Percentiles rank a stretch among this genome's conserved stretches.
phyloP scores from a whole-genome alignment of 2,888 invertebrate species.

The Strigamia maritima region DNA sequence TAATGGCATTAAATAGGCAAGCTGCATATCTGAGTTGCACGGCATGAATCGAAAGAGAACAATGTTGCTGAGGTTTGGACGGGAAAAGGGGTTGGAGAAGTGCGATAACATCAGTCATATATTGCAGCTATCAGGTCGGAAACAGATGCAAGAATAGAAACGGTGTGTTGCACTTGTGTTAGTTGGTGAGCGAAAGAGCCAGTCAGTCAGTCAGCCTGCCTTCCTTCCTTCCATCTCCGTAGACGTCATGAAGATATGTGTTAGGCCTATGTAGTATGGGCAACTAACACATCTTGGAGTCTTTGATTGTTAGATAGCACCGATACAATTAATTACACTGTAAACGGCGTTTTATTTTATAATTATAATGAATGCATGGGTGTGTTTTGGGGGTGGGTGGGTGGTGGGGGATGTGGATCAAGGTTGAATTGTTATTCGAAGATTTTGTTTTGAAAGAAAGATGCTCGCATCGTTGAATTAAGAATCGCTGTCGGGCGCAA shows the following conservation, averaged over 20 bases:
- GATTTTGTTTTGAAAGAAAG: not conserved
- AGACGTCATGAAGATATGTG: no score
- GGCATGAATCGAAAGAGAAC: slow-evolving; percentile 11
- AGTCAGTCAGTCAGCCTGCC: not conserved
- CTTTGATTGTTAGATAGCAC: no score
- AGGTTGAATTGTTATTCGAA: no score
- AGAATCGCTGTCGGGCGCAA: slow-evolving; percentile 31
- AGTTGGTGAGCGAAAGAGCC: not conserved
- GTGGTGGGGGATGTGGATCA: no score
- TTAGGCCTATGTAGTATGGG: no score
- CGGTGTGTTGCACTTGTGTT: slow-evolving; percentile 9
- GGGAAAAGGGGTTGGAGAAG: slow-evolving; percentile 22
- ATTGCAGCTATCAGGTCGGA: slow-evolving; percentile 35
- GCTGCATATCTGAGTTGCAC: slow-evolving; percentile 22
- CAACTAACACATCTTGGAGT: no score
- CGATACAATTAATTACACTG: no score
- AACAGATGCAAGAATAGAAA: slow-evolving; percentile 36
- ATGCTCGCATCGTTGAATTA: not conserved
- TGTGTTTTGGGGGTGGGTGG: no score
- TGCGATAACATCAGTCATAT: slow-evolving; percentile 36
- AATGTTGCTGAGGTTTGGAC: slow-evolving; percentile 27
- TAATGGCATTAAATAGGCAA: slow-evolving; percentile 28
- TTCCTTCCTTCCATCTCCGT: not conserved
- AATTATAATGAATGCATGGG: no score
- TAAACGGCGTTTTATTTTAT: no score